phyloP scores from a whole-genome alignment of 2,113 vertebrate genomes.

The Narcine bancroftii region DNA sequence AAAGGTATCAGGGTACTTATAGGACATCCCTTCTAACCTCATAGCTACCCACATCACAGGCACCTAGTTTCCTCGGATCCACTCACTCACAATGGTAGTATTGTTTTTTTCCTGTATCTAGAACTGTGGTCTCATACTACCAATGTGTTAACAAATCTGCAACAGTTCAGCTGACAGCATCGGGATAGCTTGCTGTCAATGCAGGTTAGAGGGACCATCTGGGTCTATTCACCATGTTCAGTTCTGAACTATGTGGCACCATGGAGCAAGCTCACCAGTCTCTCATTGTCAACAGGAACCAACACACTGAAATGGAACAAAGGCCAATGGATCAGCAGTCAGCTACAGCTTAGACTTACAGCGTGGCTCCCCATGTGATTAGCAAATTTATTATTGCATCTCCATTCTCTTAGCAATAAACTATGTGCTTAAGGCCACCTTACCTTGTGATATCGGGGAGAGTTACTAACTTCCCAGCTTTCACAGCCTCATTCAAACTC shows the following conservation, averaged over 20 bases:
- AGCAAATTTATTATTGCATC: not conserved
- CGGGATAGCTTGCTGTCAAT: not conserved
- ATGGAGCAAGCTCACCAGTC: not conserved
- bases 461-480: slow-evolving; percentile 63
- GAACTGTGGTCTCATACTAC: not conserved
- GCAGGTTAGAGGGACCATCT: not conserved
- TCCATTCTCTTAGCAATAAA: not conserved
- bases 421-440: not conserved
- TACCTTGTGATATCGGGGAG: slow-evolving; percentile 82
- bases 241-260: not conserved
- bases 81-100: not conserved
- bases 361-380: not conserved
- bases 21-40: not conserved
- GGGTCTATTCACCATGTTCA: not conserved
- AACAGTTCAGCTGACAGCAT: not conserved
- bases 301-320: not conserved
- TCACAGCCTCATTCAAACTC: slow-evolving; percentile 66
- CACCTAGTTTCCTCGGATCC: not conserved
- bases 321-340: not conserved
- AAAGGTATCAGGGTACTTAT: not conserved
- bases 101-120: not conserved
- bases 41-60: not conserved
- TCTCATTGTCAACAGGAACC: not conserved
- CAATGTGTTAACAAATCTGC: not conserved
- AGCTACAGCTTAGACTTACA: not conserved